A percentile compares a stretch with the other conserved stretches of the same genome.
These are phyloP conservation scores for Amphiprion clarkii DNA, from an alignment of 2,797 vertebrate genomes.

Conservation along the genomic window DNA sequence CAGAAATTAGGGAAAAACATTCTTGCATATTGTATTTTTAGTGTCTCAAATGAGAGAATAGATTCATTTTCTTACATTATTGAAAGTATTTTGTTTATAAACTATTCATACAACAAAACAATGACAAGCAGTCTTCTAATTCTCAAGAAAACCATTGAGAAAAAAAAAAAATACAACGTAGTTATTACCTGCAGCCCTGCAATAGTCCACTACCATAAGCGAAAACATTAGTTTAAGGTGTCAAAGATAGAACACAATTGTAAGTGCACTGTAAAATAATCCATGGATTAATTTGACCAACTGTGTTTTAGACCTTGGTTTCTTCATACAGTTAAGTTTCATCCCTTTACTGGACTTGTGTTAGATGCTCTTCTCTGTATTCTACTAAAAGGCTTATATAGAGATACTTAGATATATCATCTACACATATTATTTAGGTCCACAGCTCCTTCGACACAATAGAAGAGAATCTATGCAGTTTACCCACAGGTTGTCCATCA, in stretches of 20 bases:
- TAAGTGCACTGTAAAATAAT: background rate
- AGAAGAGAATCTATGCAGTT: constrained; percentile 80
- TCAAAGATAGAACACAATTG: background rate
- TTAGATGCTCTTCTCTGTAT: background rate
- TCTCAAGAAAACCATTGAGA: background rate
- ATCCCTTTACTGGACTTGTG: background rate
- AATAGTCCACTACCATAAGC: too few species aligned
- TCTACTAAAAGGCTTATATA: background rate
- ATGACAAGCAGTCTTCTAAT: background rate
- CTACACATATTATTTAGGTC: constrained; percentile 1
- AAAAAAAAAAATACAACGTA: background rate
- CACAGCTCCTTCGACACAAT: constrained; percentile 31
- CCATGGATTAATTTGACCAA: background rate
- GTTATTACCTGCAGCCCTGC: background rate
- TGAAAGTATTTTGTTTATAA: background rate
- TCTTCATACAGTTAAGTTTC: background rate
- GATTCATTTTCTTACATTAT: background rate
- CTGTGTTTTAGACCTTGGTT: constrained; percentile 2
- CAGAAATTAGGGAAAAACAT: too few species aligned
- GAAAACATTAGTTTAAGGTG: background rate
- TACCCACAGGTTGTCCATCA: constrained; percentile 15
- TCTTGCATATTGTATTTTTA: background rate
- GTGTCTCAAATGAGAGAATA: background rate
- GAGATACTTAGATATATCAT: background rate
- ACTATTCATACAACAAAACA: background rate